Evolutionary conservation across 2,797 vertebrate genomes (phyloP).

Genomic region (Crenichthys baileyi): DNA sequence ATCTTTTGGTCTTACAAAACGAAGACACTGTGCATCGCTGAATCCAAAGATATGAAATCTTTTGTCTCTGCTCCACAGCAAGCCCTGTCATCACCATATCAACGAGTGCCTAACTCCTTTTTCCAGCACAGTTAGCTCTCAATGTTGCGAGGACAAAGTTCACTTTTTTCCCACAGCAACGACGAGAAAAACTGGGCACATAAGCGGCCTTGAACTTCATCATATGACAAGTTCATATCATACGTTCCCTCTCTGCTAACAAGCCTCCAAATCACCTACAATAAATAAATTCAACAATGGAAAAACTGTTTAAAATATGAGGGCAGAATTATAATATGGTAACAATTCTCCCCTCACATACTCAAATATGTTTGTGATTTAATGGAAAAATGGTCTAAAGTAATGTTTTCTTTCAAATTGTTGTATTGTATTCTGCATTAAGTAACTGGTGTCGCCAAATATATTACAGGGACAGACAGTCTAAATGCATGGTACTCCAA

Average conservation of each 20-base stretch:
- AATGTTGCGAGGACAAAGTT: conserved; percentile 50
- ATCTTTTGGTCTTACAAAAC: conserved; percentile 33
- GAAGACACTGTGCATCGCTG: conserved; percentile 46
- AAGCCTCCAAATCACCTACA: neutral
- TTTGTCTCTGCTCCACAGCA: conserved; percentile 23
- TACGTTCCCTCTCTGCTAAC: neutral
- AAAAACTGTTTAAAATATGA: neutral
- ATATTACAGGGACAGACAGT: no score
- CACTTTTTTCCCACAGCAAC: conserved; percentile 21
- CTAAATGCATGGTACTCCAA: no score
- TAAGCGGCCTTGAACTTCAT: conserved; percentile 85
- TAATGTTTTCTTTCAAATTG: no score
- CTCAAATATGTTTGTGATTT: no score
- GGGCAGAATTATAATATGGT: no score
- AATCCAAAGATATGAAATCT: conserved; percentile 39
- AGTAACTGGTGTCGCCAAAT: no score
- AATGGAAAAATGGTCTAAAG: no score
- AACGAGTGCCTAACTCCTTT: conserved; percentile 66
- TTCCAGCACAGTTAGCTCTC: conserved; percentile 16
- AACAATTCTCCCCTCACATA: no score
- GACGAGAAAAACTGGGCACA: conserved; percentile 24
- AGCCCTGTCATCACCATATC: conserved; percentile 54
- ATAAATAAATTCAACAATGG: neutral
- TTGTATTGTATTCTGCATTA: no score
- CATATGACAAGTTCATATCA: conserved; percentile 34